phyloP scores from a whole-genome alignment of 2,113 vertebrate genomes.

The Sapayoa aenigma region DNA sequence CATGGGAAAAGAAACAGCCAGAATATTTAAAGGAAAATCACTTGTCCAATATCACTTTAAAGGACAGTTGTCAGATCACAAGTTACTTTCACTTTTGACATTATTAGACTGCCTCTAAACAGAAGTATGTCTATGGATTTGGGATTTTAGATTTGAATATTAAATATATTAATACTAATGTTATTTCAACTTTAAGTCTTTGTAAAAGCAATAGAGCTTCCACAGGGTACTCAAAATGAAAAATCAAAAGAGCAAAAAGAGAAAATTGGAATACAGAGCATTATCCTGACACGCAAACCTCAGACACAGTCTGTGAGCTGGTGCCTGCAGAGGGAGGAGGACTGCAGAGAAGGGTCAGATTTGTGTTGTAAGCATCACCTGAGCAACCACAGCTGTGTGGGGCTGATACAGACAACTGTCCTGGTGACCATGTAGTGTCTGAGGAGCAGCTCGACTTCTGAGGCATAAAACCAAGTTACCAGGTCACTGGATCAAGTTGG shows the following conservation, averaged over 20 bases:
- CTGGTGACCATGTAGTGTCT: rapidly evolving
- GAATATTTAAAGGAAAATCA: not conserved
- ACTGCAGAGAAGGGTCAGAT: not conserved
- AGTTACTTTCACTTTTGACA: not conserved
- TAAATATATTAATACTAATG: not conserved
- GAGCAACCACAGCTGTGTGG: rapidly evolving
- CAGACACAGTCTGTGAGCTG: rapidly evolving
- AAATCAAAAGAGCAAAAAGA: not conserved
- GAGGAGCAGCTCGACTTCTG: not conserved
- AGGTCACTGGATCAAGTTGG: not conserved
- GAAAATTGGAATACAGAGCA: not conserved
- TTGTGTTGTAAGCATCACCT: not conserved
- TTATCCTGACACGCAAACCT: not conserved
- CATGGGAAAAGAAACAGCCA: not conserved
- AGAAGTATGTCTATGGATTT: not conserved
- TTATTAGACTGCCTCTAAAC: not conserved
- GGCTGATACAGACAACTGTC: not conserved
- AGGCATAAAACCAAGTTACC: not conserved
- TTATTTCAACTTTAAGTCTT: not conserved
- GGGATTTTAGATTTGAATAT: not conserved
- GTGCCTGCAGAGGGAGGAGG: not conserved
- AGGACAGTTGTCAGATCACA: not conserved
- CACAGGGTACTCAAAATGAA: not conserved
- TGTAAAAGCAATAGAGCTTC: not conserved
- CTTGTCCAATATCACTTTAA: not conserved